Conservation (phyloP, 92 coral and sea anemone species). For the Heliopora coerulea region DNA sequence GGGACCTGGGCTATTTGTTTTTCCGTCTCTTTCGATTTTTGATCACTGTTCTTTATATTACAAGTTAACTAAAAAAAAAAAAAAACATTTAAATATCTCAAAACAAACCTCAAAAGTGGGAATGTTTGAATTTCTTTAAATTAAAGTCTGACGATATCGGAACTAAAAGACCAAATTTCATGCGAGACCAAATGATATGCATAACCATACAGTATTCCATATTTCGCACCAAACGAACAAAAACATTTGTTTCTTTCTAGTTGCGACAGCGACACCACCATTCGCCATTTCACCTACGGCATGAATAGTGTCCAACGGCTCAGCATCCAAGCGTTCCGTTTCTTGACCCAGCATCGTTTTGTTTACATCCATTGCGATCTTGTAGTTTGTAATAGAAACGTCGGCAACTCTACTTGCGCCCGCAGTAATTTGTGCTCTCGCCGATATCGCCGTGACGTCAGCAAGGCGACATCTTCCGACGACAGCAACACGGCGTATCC, state of each 20-base stretch:
- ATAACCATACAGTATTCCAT: too few relatives aligned
- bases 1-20: too few relatives aligned
- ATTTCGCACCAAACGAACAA: too few relatives aligned
- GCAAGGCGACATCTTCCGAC: neutral
- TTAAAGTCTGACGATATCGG: too few relatives aligned
- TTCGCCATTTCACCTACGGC: conserved; percentile 20
- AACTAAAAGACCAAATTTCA: too few relatives aligned
- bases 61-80: too few relatives aligned
- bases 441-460: conserved; percentile 28
- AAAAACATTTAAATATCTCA: too few relatives aligned
- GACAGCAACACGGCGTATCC: neutral
- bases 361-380: conserved; percentile 53
- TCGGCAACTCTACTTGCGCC: conserved; percentile 25
- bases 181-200: too few relatives aligned
- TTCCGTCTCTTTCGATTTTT: too few relatives aligned
- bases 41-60: too few relatives aligned
- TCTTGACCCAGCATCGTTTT: conserved; percentile 37
- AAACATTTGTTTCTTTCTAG: neutral
- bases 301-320: conserved; percentile 28
- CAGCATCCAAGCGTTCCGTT: conserved; percentile 48
- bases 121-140: too few relatives aligned
- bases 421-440: conserved; percentile 31
- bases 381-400: conserved; percentile 42
- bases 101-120: too few relatives aligned
- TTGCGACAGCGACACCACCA: conserved; percentile 29